Evolutionary conservation across 2,888 invertebrate species (phyloP).

Genomic region (Acrocera orbiculus): DNA sequence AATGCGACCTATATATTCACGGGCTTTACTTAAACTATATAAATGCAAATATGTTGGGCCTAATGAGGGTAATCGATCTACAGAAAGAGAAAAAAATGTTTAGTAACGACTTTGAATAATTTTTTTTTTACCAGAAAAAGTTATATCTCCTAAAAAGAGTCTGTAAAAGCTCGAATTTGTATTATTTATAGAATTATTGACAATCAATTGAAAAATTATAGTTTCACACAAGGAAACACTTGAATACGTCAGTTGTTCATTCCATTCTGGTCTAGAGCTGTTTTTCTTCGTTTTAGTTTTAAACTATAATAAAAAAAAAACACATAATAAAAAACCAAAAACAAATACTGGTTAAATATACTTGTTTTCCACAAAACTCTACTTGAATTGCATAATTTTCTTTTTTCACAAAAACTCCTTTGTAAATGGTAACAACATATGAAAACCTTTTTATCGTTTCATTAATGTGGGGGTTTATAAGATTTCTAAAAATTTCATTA

Average conservation of each 20-base stretch:
- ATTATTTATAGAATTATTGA: conserved; percentile 32
- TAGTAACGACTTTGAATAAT: too few species aligned
- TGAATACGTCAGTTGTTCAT: conserved; percentile 64
- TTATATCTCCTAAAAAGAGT: conserved; percentile 23
- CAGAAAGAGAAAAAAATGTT: too few species aligned
- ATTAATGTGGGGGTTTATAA: too few species aligned
- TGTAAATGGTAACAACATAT: conserved; percentile 39
- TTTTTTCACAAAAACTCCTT: conserved; percentile 32
- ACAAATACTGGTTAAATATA: too few species aligned
- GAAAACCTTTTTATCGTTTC: too few species aligned
- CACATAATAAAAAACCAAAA: too few species aligned
- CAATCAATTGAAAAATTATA: conserved; percentile 45
- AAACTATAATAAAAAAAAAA: too few species aligned
- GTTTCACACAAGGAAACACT: conserved; percentile 65
- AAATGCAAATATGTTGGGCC: conserved; percentile 68
- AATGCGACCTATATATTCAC: conserved; percentile 52
- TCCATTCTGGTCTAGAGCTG: conserved; percentile 50
- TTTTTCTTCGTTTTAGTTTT: conserved; percentile 45
- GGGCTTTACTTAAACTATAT: too few species aligned
- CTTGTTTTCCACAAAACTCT: conserved; percentile 20
- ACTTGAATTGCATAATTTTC: conserved; percentile 24
- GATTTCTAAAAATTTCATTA: too few species aligned
- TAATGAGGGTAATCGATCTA: conserved; percentile 59
- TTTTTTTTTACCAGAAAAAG: conserved; percentile 18
- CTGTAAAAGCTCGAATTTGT: conserved; percentile 23